Conservation (phyloP, 2,888 invertebrate genomes). For the Lasioglossum calceatum region DNA sequence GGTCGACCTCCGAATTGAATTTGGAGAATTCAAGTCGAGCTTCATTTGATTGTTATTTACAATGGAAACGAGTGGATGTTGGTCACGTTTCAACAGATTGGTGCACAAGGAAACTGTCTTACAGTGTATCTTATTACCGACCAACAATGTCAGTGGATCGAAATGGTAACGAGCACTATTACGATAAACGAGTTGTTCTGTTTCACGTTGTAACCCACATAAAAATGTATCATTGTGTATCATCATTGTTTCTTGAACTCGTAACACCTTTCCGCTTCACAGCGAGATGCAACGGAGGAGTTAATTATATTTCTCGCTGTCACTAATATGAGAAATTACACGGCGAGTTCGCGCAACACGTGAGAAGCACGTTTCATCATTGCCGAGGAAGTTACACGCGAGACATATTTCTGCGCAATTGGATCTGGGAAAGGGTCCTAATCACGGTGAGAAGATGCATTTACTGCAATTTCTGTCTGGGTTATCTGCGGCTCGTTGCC, state of each 20-base stretch:
- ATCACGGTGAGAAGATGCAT: constrained; percentile 10
- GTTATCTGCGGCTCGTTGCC: neutral
- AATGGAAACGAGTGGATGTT: neutral
- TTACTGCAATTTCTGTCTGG: neutral
- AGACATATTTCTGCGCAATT: constrained; percentile 43
- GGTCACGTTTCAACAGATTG: neutral
- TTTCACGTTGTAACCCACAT: constrained; percentile 1
- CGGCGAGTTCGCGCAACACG: constrained; percentile 29
- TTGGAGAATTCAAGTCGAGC: neutral
- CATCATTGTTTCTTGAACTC: constrained; percentile 9
- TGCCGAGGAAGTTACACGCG: constrained; percentile 48
- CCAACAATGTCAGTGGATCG: neutral
- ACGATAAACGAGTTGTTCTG: neutral
- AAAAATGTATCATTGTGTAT: neutral
- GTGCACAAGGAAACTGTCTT: neutral
- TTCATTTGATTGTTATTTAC: neutral
- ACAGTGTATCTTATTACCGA: neutral
- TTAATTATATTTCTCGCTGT: constrained; percentile 22
- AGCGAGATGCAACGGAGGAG: neutral
- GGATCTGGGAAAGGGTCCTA: constrained; percentile 35
- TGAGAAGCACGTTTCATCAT: constrained; percentile 44
- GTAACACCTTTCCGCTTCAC: neutral
- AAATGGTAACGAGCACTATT: neutral
- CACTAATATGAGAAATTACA: constrained; percentile 42
- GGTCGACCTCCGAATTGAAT: too few species aligned